Evolutionary conservation across 2,888 invertebrate species (phyloP), one percentile per base, ranked within the genome.

Genomic region (Harmothoe impar): DNA sequence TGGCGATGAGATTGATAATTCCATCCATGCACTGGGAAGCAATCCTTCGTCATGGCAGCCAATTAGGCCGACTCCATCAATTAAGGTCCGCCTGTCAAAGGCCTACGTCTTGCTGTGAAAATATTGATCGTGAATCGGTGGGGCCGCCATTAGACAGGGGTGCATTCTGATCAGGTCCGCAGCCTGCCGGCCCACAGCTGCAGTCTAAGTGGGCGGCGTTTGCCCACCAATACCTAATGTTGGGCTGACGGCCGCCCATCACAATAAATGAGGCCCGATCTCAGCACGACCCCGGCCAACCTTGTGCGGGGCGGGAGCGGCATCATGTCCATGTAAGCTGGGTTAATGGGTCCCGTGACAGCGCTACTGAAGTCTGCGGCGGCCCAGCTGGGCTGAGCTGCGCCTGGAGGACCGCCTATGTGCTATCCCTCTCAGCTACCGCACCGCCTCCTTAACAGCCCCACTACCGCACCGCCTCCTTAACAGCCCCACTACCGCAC

Each of bases 21-120:
- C 72, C 31, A 15, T 0, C 72, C 72, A 72, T 72, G 72, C n/a
- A 29, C 72, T 29, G 25, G 10, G 25, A 72, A 72, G 72, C 72
- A 72, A 72, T 72, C 72, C n/a, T 72, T 29, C 72, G 72, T 72
- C 72, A 72, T 29, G 72, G 29, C 72, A 72, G 72, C 72, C 72
- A 72, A 72, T 72, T 72, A 72, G 72, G 72, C 72, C 31, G 29
- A 29, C n/a, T 72, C 72, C 72, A 72, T 72, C 72, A 72, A 72
- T 72, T 72, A 72, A 72, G 72, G n/a, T 15, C 72, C 29, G 72
- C 72, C 43, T 72, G 72, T 29, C 72, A 72, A 29, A n/a, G 72
- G 72, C 15, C 72, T n/a, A 72, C 72, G 72, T 72, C 72, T 72
- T 72, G 72, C 72, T 72, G 72, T 23, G 72, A 15, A 72, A 72